These are phyloP conservation scores for Drosophila peninsularis DNA, from an alignment of 2,888 invertebrate species.

Conservation along the genomic window DNA sequence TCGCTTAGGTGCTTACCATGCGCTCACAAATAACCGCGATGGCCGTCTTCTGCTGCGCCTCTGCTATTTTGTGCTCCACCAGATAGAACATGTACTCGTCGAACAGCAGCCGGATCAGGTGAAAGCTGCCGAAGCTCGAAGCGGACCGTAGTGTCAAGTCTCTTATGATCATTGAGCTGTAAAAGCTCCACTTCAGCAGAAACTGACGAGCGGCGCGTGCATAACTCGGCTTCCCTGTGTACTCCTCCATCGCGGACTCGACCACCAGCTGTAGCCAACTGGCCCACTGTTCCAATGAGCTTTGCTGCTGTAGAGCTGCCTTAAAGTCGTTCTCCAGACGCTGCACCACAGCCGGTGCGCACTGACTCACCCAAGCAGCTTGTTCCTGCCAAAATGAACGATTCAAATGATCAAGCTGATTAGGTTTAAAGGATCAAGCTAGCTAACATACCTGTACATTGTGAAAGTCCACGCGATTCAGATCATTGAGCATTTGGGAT, in stretches of 20 bases:
- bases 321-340: constrained; percentile 96
- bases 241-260: constrained; percentile 93
- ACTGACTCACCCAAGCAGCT: constrained; percentile 99
- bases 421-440: neutral
- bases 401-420: neutral
- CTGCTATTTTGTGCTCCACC: constrained; percentile 98
- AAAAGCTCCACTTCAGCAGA: constrained; percentile 99
- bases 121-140: constrained; percentile 99
- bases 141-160: constrained; percentile 98
- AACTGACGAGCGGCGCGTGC: constrained; percentile 95
- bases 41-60: constrained; percentile 94
- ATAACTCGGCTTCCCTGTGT: constrained; percentile 93
- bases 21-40: constrained; percentile 94
- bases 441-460: constrained; percentile 91
- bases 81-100: constrained; percentile 99
- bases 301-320: constrained; percentile 95
- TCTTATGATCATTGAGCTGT: constrained; percentile 98
- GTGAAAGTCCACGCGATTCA: constrained; percentile 98
- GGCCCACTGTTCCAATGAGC: constrained; percentile 98
- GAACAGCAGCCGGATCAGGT: constrained; percentile 97
- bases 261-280: constrained; percentile 98
- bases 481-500: constrained; percentile 97
- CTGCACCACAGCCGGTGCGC: constrained; percentile 92
- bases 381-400: constrained; percentile 85
- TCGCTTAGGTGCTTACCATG: constrained; percentile 77